phyloP scores from a whole-genome alignment of 2,113 vertebrate genomes.

The Seriola aureovittata region DNA sequence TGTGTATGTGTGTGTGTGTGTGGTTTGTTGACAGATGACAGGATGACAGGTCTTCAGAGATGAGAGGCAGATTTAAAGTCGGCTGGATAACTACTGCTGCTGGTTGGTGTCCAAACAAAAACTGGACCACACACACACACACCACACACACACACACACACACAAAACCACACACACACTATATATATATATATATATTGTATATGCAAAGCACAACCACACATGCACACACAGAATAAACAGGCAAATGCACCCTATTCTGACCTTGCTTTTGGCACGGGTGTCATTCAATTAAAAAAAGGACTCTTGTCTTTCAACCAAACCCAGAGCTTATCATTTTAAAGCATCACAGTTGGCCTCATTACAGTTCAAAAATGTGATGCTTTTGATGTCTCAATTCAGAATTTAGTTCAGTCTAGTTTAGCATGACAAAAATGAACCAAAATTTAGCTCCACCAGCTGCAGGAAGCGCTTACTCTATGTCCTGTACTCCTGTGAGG shows the following conservation, averaged over 20 bases:
- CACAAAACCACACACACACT: background rate
- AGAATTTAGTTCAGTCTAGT: background rate
- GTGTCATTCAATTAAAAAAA: background rate
- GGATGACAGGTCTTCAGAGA: constrained; percentile 77
- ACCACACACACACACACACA: constrained; percentile 11
- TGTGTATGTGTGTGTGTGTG: background rate
- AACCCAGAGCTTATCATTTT: background rate
- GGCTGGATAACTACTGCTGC: constrained; percentile 18
- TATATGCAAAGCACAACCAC: background rate
- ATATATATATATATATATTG: background rate
- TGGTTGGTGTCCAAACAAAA: constrained; percentile 56
- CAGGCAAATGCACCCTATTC: background rate
- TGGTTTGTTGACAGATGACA: constrained; percentile 81
- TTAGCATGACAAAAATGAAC: background rate
- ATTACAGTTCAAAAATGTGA: background rate
- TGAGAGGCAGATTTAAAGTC: constrained; percentile 68
- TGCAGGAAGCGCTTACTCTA: background rate
- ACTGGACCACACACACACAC: constrained; percentile 49
- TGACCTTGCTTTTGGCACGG: background rate
- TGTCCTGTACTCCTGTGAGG: background rate
- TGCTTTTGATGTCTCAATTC: background rate
- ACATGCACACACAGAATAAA: background rate
- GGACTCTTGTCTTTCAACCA: background rate
- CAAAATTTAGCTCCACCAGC: background rate
- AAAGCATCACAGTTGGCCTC: constrained; percentile 7